Evolutionary conservation across 2,888 invertebrate species (phyloP).

Genomic region (Hypena proboscidalis): DNA sequence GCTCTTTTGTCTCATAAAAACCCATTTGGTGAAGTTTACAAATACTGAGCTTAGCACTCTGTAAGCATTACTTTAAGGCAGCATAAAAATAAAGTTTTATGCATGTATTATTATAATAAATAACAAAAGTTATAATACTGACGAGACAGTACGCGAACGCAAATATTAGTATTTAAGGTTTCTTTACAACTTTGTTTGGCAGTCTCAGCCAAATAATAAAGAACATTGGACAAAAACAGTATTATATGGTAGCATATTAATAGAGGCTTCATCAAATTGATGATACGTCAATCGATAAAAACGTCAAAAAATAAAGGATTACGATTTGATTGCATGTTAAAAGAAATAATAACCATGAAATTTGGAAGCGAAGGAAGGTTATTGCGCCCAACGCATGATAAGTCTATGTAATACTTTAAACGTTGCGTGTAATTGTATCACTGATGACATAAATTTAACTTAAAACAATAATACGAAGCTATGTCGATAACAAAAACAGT

Average conservation of each 20-base stretch:
- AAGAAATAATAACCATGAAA: constrained; percentile 51
- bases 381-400: constrained; percentile 29
- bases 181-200: constrained; percentile 10
- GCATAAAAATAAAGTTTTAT: constrained; percentile 13
- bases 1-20: constrained; percentile 31
- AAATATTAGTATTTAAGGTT: constrained; percentile 10
- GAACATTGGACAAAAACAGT: constrained; percentile 12
- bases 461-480: constrained; percentile 5
- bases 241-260: constrained; percentile 6
- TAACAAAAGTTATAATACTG: too few relatives aligned
- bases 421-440: constrained; percentile 47
- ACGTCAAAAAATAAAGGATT: constrained; percentile 35
- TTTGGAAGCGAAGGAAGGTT: constrained; percentile 46
- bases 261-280: constrained; percentile 12
- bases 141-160: constrained; percentile 7
- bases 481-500: constrained; percentile 7
- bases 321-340: constrained; percentile 50
- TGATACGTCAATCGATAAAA: constrained; percentile 31
- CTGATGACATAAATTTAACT: constrained; percentile 32
- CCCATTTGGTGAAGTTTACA: constrained; percentile 21
- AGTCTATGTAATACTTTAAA: constrained; percentile 45
- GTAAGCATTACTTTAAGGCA: constrained; percentile 14
- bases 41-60: constrained; percentile 19
- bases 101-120: neutral
- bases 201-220: constrained; percentile 22